Evolutionary conservation across 2,888 invertebrate genomes (phyloP), one percentile per base, ranked within the genome.

Genomic region (Rhopalosiphum nymphaeae): DNA sequence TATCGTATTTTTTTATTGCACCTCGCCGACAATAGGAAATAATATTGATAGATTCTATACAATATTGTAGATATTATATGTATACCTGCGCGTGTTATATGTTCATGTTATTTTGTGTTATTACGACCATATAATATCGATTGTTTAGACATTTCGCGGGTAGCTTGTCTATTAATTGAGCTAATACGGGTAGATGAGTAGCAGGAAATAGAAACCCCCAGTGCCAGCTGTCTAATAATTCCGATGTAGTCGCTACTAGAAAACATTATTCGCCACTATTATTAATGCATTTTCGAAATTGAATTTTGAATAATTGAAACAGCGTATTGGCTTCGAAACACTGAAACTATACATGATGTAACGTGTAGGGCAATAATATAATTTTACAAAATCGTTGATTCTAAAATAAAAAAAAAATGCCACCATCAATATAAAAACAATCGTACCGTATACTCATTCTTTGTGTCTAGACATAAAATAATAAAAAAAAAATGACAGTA

Each of bases 251-350:
- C 16, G 16, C 16, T 67, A 36, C 67, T 5, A 21, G 1, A n/a
- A 36, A n/a, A 67, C 67, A 16, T 16, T 67, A 67, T 67, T 36
- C 21, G 36, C 67, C 36, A 1, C 36, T 16, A 67, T 67, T 67
- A 67, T 67, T 67, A 67, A 67, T 67, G 67, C 67, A 36, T 67
- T 67, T 67, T 36, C 67, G n/a, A 67, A 67, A 67, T 67, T 67
- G 67, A 67, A 7, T 67, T 67, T 67, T 67, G 67, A 67, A 67
- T 67, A 67, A 67, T 67, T 67, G n/a, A 67, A 36, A 67, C 67
- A 36, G 36, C 5, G 36, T 67, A 67, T 67, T n/a, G 67, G 36
- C 67, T 67, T 67, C n/a, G 9, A 67, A 67, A 67, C n/a, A 7
- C 67, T 36, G 16, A 67, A 36, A 36, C 16, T 16, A n/a, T n/a